Evolutionary conservation across 2,888 invertebrate genomes (phyloP), one percentile per base, ranked within the genome.

Genomic region (Cantharis flavilabris): DNA sequence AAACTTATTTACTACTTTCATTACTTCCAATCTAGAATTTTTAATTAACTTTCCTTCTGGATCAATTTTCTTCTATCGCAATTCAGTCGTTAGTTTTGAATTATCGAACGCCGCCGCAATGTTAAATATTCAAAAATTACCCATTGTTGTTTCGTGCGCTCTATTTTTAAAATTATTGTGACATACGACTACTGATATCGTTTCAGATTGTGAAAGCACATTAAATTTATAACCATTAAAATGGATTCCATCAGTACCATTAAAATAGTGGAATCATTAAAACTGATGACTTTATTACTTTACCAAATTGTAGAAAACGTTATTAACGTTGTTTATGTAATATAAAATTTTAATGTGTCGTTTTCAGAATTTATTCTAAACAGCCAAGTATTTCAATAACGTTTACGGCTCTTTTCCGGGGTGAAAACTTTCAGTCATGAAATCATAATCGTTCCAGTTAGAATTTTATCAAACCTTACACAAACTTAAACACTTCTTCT

Each of bases 1-100:
- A 76, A 76, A 76, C 64, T 70, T 71, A 33, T 33, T 73, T 76
- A 73, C 71, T 78, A 71, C 75, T 74, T 33, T 33, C n/a, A 71
- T 76, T 73, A 71, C 76, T 30, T 65, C 62, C 18, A 65, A 71
- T 67, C 70, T 64, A 69, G 18, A 69, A 67, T 73, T 73, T 73
- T 33, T 65, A 33, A 33, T 18, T 16, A 18, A 70, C n/a, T 18
- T 30, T n/a, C 0, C n/a, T 49, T 70, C 33, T 18, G 4, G 16
- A 33, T 33, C 33, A 33, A 33, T 69, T 30, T 14, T 33, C 33
- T 4, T 2, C 13, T 20, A 65, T 65, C 16, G 13, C 23, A 16
- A 16, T 16, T 16, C 16, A 1, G 1, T 16, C 16, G 16, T 16
- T 49, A 23, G 23, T n/a, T 5, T 7, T 49, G 26, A 9, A 26